Conservation (phyloP, 2,113 vertebrate species). For the Microtus montanus region DNA sequence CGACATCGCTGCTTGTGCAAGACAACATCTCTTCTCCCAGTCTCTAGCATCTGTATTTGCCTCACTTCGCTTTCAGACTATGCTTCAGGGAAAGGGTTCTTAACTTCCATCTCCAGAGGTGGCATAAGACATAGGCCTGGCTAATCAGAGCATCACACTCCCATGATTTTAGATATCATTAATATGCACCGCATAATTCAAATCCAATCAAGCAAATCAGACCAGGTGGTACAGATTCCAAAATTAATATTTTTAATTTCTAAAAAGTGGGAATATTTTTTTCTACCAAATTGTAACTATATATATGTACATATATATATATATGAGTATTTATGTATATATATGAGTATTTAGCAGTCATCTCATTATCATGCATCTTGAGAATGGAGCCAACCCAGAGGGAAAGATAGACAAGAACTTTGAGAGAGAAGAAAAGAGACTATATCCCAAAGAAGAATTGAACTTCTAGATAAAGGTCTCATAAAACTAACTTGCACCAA, state of each 20-base stretch:
- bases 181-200: not conserved
- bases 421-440: not conserved
- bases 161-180: not conserved
- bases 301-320: too few relatives aligned
- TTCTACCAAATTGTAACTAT: conserved; percentile 19
- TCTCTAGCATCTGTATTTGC: not conserved
- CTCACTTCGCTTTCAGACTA: not conserved
- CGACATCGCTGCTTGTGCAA: not conserved
- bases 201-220: not conserved
- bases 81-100: not conserved
- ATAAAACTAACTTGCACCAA: not conserved
- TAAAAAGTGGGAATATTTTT: not conserved
- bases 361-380: not conserved
- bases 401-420: not conserved
- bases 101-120: not conserved
- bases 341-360: not conserved
- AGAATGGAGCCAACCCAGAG: not conserved
- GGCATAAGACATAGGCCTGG: not conserved
- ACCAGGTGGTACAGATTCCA: not conserved
- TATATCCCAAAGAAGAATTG: not conserved
- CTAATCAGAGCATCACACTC: not conserved
- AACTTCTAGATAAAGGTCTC: not conserved
- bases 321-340: too few relatives aligned
- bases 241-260: not conserved
- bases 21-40: not conserved